Evolutionary conservation across 2,888 invertebrate species (phyloP).

Genomic region (Drosophila cognata): DNA sequence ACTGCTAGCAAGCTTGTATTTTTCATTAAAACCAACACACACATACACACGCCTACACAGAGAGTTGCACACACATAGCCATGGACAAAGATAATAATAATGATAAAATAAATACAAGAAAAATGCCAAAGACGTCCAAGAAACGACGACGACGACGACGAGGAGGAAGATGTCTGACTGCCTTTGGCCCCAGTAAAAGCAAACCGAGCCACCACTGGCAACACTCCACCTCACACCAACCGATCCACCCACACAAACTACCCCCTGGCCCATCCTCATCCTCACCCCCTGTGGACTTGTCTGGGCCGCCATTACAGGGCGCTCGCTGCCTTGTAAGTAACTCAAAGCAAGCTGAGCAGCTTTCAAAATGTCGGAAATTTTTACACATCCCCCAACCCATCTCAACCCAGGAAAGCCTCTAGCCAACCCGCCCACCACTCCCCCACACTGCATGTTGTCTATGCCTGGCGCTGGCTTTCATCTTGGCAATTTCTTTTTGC

Average conservation of each 20-base stretch:
- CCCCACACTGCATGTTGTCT: constrained; percentile 49
- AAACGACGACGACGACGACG: constrained; percentile 6
- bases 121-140: constrained; percentile 60
- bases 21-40: constrained; percentile 63
- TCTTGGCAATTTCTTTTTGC: constrained; percentile 77
- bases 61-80: constrained; percentile 60
- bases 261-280: constrained; percentile 6
- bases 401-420: background rate
- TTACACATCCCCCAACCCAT: constrained; percentile 47
- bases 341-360: constrained; percentile 76
- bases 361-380: constrained; percentile 79
- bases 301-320: constrained; percentile 56
- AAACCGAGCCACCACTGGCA: constrained; percentile 4
- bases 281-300: constrained; percentile 25
- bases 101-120: constrained; percentile 82
- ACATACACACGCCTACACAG: constrained; percentile 29
- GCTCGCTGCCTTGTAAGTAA: constrained; percentile 51
- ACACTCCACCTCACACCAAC: background rate
- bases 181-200: constrained; percentile 1
- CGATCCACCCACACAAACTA: constrained; percentile 2
- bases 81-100: constrained; percentile 84
- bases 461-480: constrained; percentile 64
- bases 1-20: constrained; percentile 55
- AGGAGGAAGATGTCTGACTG: constrained; percentile 18
- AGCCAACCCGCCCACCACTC: constrained; percentile 9